A percentile compares a stretch with the other conserved stretches of the same genome.
Evolutionary conservation across 1,140 invertebrate genomes (phyloP).

Genomic region (Phymastichus coffea): DNA sequence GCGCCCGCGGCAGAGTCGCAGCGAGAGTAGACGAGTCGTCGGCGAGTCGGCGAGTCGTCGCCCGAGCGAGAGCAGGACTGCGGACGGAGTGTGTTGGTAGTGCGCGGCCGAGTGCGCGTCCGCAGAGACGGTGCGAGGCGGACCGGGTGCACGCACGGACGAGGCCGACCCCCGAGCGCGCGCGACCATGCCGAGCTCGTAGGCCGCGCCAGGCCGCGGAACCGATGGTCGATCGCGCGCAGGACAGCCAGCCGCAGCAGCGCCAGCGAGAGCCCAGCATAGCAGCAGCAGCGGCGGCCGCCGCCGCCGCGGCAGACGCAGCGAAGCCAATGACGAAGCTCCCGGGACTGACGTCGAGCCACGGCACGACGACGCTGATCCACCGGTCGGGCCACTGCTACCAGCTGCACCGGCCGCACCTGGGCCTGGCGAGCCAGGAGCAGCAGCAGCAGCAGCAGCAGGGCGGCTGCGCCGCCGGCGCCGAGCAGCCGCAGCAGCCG

Average conservation of each 20-base stretch:
- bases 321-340: constrained; percentile 54
- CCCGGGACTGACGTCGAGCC: constrained; percentile 43
- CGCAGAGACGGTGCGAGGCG: background rate
- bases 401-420: constrained; percentile 52
- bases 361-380: constrained; percentile 45
- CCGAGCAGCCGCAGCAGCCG: background rate
- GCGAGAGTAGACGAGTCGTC: constrained; percentile 1
- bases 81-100: too few relatives aligned
- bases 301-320: too few relatives aligned
- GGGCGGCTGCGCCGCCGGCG: too few relatives aligned
- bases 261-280: background rate
- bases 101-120: background rate
- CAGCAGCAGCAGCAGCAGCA: background rate
- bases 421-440: constrained; percentile 39
- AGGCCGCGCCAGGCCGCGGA: background rate
- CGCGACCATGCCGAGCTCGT: background rate
- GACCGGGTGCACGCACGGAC: background rate
- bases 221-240: background rate
- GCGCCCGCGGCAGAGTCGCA: background rate
- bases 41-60: constrained; percentile 6
- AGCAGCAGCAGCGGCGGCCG: constrained; percentile 39
- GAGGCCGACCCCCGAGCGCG: background rate
- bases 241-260: background rate
- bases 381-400: constrained; percentile 52
- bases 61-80: constrained; percentile 18